These are phyloP conservation scores for Rhinichthys klamathensis DNA, from an alignment of 2,113 vertebrate genomes.

Conservation along the genomic window DNA sequence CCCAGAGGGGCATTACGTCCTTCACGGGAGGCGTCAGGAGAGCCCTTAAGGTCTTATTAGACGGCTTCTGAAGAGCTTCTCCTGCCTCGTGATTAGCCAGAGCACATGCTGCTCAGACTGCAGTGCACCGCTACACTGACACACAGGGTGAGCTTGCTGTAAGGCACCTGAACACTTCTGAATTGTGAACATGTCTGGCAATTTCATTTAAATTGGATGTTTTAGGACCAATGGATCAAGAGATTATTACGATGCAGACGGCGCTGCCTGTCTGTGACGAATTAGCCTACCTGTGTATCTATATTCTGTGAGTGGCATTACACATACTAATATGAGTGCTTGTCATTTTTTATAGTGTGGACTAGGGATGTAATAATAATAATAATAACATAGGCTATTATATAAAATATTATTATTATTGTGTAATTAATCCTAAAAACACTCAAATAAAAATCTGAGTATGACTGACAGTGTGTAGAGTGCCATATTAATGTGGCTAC, in stretches of 20 bases:
- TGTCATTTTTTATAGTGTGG: not conserved
- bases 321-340: not conserved
- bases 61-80: conserved; percentile 34
- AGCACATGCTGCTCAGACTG: conserved; percentile 30
- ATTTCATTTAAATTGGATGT: conserved; percentile 32
- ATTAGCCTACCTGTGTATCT: not conserved
- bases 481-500: not conserved
- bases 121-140: not conserved
- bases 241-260: not conserved
- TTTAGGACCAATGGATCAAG: not conserved
- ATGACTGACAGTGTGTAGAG: not conserved
- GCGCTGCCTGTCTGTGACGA: not conserved
- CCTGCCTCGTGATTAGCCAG: conserved; percentile 35
- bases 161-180: conserved; percentile 6
- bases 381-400: not conserved
- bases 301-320: not conserved
- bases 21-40: conserved; percentile 50
- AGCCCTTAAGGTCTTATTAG: conserved; percentile 58
- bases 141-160: not conserved
- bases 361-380: not conserved
- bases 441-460: no score
- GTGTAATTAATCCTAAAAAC: no score
- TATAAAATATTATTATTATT: no score
- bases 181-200: not conserved
- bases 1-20: conserved; percentile 52